Evolutionary conservation across 2,113 vertebrate genomes (phyloP).

Genomic region (Megaleporinus macrocephalus): DNA sequence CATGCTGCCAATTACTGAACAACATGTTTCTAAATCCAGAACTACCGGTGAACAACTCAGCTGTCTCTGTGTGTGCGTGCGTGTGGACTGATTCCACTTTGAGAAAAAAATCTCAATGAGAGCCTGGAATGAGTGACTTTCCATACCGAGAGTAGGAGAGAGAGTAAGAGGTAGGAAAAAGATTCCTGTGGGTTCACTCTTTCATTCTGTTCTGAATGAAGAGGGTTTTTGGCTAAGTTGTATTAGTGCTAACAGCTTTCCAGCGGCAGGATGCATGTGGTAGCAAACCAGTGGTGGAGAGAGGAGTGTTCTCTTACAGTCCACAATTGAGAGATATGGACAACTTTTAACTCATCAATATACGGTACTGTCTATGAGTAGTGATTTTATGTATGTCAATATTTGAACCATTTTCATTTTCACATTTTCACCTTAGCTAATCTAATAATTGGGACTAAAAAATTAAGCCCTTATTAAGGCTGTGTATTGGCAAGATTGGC

Average conservation of each 20-base stretch:
- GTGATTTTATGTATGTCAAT: no score
- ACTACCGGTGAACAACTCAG: neutral
- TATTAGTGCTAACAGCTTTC: neutral
- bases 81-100: conserved; percentile 14
- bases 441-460: no score
- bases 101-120: conserved; percentile 53
- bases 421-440: no score
- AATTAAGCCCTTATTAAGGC: no score
- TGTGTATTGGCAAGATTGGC: no score
- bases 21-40: conserved; percentile 31
- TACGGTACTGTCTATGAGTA: no score
- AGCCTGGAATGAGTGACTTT: conserved; percentile 66
- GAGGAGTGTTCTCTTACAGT: no score
- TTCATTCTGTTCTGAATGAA: neutral
- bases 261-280: neutral
- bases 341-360: no score
- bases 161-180: conserved; percentile 44
- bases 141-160: conserved; percentile 66
- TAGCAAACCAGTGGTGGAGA: no score
- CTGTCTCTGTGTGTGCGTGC: conserved; percentile 25
- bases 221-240: no score
- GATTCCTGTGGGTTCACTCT: neutral
- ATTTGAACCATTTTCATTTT: no score
- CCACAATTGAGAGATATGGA: no score
- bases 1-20: conserved; percentile 23